Base-by-base conservation (phyloP, 2,888 invertebrate species). In the Drosophila paramelanica region DNA sequence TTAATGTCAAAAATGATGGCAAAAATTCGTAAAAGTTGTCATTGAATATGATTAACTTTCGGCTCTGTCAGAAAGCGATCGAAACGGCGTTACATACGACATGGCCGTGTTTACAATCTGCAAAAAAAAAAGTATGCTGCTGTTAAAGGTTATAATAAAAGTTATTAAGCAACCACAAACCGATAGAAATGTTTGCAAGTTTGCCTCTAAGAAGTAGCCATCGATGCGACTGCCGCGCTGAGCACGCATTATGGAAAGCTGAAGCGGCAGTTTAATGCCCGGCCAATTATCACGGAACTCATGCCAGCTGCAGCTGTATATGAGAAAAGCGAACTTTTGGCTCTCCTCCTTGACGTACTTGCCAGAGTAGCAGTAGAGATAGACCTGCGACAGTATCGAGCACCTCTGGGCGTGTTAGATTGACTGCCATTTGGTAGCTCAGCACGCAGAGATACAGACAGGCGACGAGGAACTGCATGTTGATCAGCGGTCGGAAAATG, bases 171-270 rank as follows among this genome's bases (percentile, higher is more conserved):
- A 23, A 7, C 3, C 13, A 23, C 61, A n/a, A n/a, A 83, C 83
- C 73, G 78, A 61, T 10, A 67, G 66, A 20, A 83, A 84, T 0
- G 67, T 68, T 33, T 58, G 56, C 74, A 87, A 67, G 33, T 81
- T 87, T 13, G 81, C 88, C 56, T 70, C 68, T 4, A 81, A 84
- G 23, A 83, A 84, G 49, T 71, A 73, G 0, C 79, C 83, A 17
- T 76, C 67, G 2, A 87, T 67, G 20, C 50, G 52, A 42, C 58
- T 67, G 7, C 73, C 76, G 0, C 49, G 65, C 25, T 83, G 81
- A 0, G 81, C 67, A 0, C 87, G 60, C 58, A 74, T 76, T 59
- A 84, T 68, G 25, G 84, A 67, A 20, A 83, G 65, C 8, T 62
- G 42, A 20, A 83, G 39, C 0, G 61, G 67, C 0, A 61, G 56